Evolutionary conservation across 2,797 vertebrate genomes (phyloP).

Genomic region (Phoeniculus purpureus): DNA sequence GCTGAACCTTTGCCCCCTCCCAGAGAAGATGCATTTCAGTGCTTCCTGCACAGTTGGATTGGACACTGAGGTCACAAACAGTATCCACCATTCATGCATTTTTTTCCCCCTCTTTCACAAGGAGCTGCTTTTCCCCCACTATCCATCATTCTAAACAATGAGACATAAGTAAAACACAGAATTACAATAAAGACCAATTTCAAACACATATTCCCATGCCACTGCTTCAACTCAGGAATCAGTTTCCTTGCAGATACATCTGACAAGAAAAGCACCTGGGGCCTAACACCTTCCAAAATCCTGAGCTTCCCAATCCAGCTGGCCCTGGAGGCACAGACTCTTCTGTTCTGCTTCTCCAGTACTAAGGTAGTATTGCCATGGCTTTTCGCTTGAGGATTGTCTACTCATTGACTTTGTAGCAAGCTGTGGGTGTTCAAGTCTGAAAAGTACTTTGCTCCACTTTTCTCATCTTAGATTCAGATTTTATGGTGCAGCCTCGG

Average conservation of each 20-base stretch:
- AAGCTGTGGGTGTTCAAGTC: background rate
- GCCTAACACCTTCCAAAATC: background rate
- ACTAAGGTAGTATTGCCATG: background rate
- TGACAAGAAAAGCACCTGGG: background rate
- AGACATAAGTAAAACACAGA: background rate
- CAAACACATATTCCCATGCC: background rate
- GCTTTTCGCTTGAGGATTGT: background rate
- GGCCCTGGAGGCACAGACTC: background rate
- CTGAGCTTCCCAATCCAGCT: background rate
- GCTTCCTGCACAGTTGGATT: background rate
- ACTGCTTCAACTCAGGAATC: background rate
- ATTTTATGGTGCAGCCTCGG: background rate
- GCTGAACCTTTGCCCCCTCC: background rate
- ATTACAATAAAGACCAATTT: background rate
- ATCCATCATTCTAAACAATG: fast-evolving
- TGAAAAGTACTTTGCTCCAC: background rate
- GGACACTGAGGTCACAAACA: background rate
- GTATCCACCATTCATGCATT: background rate
- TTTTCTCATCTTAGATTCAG: background rate
- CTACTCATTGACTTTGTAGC: background rate
- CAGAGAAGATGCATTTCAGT: background rate
- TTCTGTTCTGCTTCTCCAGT: background rate
- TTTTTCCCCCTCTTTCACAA: background rate
- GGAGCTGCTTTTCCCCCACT: background rate
- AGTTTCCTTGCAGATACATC: background rate